phyloP scores from a whole-genome alignment of 2,888 invertebrate genomes.

The Parelbella ahira region DNA sequence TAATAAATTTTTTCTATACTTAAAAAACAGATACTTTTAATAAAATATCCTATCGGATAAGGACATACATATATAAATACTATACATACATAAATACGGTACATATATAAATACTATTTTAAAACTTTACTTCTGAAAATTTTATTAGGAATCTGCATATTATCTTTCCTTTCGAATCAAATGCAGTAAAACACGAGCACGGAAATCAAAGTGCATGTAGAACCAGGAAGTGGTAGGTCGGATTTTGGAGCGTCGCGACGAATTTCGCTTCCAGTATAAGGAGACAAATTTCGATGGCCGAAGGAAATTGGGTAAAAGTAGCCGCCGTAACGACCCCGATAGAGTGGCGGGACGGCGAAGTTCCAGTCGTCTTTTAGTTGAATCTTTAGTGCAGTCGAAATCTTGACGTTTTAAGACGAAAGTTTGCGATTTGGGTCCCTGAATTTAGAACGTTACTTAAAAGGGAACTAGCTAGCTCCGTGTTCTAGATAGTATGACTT shows the following conservation, averaged over 20 bases:
- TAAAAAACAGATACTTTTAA: no score
- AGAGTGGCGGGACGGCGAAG: slow-evolving; percentile 6
- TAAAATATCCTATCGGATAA: no score
- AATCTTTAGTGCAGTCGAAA: slow-evolving; percentile 11
- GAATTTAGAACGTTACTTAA: not conserved
- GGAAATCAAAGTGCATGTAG: slow-evolving; percentile 4
- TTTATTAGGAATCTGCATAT: no score
- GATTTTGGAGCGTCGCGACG: slow-evolving; percentile 11
- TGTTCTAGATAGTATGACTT: no score
- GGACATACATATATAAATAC: no score
- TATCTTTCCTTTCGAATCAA: slow-evolving; percentile 1
- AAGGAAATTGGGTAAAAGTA: slow-evolving; percentile 19
- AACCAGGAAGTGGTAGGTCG: slow-evolving; percentile 1
- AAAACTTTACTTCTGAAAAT: no score
- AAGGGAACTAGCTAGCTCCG: no score
- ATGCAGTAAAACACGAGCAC: not conserved
- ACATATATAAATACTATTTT: no score
- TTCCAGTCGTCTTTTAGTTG: slow-evolving; percentile 4
- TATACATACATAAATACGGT: no score
- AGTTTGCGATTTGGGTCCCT: not conserved
- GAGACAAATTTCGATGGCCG: slow-evolving; percentile 15
- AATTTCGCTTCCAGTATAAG: slow-evolving; percentile 6
- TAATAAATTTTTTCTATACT: no score
- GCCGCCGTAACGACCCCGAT: slow-evolving; percentile 15
- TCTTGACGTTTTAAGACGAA: slow-evolving; percentile 2